A percentile compares a stretch with the other conserved stretches of the same genome.
phyloP scores from a whole-genome alignment of 2,113 vertebrate species.

The Otus sunia region DNA sequence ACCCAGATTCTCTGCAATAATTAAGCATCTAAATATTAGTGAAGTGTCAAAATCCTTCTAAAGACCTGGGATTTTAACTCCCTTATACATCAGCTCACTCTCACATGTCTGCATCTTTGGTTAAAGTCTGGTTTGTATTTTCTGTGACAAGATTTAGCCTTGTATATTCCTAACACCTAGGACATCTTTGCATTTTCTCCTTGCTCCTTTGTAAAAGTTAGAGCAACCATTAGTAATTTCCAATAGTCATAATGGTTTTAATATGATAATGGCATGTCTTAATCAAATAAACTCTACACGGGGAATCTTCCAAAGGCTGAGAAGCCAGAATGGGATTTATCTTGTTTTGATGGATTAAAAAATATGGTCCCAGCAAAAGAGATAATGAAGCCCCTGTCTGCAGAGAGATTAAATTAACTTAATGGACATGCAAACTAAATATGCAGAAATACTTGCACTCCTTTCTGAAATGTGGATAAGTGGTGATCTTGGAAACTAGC shows the following conservation, averaged over 20 bases:
- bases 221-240: background rate
- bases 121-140: background rate
- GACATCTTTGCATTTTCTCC: background rate
- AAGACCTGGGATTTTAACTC: background rate
- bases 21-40: background rate
- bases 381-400: conserved; percentile 18
- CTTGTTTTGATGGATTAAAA: conserved; percentile 19
- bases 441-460: background rate
- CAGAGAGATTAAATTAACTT: conserved; percentile 38
- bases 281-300: conserved; percentile 30
- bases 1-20: background rate
- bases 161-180: background rate
- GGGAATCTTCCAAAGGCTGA: background rate
- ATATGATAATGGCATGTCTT: conserved; percentile 18
- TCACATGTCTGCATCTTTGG: background rate
- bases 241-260: conserved; percentile 13
- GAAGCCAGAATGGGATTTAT: conserved; percentile 7
- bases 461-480: background rate
- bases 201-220: background rate
- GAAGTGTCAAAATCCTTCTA: background rate
- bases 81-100: background rate
- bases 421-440: conserved; percentile 35
- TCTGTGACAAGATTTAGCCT: background rate
- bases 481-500: background rate
- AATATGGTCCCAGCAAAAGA: background rate